These are phyloP conservation scores for Indri indri DNA, from an alignment of 2,113 vertebrate genomes.

Conservation along the genomic window DNA sequence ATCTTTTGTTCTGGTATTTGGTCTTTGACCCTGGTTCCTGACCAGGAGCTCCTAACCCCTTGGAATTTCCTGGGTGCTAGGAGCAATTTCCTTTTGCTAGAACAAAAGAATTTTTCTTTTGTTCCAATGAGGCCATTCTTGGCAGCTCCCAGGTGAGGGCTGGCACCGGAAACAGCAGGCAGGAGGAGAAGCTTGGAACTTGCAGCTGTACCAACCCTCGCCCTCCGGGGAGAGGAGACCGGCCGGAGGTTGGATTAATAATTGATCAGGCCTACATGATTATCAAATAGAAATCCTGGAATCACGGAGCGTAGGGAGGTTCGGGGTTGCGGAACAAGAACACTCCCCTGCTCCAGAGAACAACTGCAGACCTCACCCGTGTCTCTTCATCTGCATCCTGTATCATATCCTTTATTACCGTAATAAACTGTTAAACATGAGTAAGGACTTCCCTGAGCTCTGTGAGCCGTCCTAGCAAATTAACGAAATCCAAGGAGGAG, in stretches of 20 bases:
- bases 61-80: neutral
- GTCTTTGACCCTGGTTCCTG: neutral
- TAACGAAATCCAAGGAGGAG: neutral
- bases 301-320: neutral
- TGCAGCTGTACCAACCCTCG: too few relatives aligned
- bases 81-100: too few relatives aligned
- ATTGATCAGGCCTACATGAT: too few relatives aligned
- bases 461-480: neutral
- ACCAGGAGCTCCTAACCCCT: too few relatives aligned
- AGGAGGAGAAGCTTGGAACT: too few relatives aligned
- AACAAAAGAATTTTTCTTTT: too few relatives aligned
- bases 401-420: too few relatives aligned
- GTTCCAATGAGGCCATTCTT: neutral
- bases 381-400: neutral
- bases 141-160: too few relatives aligned
- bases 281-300: neutral
- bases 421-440: neutral
- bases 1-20: neutral
- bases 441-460: neutral
- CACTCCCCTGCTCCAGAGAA: fast-evolving
- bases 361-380: too few relatives aligned
- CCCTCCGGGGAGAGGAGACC: neutral
- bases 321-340: neutral
- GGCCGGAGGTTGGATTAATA: neutral
- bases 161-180: neutral